A percentile compares a stretch with the other conserved stretches of the same genome.
Conservation (phyloP, 2,888 invertebrate genomes). For the Caradrina kadenii region DNA sequence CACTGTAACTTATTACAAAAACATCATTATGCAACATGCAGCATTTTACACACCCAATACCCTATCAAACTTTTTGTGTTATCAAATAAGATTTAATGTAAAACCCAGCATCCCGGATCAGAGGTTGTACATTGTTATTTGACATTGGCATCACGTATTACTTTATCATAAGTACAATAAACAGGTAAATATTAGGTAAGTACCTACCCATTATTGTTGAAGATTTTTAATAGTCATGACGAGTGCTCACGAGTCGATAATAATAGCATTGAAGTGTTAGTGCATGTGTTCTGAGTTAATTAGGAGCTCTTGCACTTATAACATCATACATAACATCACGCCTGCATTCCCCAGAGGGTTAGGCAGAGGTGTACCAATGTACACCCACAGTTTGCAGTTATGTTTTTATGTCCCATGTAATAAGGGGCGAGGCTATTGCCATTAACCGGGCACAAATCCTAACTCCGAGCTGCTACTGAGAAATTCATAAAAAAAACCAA, state of each 20-base stretch:
- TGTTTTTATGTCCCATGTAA: too few relatives aligned
- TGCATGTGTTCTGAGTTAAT: constrained; percentile 41
- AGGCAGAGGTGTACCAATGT: too few relatives aligned
- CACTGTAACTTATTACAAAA: too few relatives aligned
- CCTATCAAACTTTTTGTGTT: constrained; percentile 52
- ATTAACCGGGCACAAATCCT: too few relatives aligned
- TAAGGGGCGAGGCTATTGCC: too few relatives aligned
- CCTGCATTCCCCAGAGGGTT: too few relatives aligned
- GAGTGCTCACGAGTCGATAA: constrained; percentile 47
- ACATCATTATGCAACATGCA: constrained; percentile 7
- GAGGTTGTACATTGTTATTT: constrained; percentile 66
- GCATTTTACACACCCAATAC: constrained; percentile 48
- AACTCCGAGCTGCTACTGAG: too few relatives aligned
- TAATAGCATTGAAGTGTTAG: constrained; percentile 27
- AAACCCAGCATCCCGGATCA: constrained; percentile 67
- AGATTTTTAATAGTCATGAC: constrained; percentile 56
- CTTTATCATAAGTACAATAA: constrained; percentile 43
- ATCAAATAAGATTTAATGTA: constrained; percentile 49
- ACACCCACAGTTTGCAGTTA: too few relatives aligned
- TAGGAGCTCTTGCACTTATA: constrained; percentile 41
- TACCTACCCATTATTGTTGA: constrained; percentile 43
- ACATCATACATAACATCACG: too few relatives aligned
- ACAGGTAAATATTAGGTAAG: constrained; percentile 53
- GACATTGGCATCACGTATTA: constrained; percentile 52
- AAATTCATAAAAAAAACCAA: too few relatives aligned